Percentiles rank a stretch among this genome's conserved stretches.
These are phyloP conservation scores for Caradrina clavipalpis DNA, from an alignment of 2,888 invertebrate genomes.

Conservation along the genomic window DNA sequence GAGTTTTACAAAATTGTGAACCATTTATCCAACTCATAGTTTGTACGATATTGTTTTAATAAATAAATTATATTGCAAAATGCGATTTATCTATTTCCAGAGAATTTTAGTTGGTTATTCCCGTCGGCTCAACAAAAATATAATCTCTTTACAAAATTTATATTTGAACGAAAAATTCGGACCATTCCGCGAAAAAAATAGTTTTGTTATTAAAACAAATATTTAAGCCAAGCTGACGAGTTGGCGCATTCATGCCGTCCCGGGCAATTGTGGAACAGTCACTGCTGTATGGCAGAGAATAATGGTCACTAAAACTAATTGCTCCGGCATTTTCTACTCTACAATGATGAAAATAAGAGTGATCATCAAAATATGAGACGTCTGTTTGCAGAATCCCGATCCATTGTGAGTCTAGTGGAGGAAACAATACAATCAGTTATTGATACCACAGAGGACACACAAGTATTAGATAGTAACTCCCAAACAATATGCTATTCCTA, in stretches of 20 bases:
- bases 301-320: constrained; percentile 46
- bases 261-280: constrained; percentile 32
- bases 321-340: constrained; percentile 40
- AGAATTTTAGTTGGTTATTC: constrained; percentile 11
- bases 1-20: too few species aligned
- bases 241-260: constrained; percentile 41
- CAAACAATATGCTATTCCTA: too few species aligned
- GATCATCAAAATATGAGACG: constrained; percentile 3
- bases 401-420: constrained; percentile 28
- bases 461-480: too few species aligned
- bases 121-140: not conserved
- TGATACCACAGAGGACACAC: constrained; percentile 4
- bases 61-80: constrained; percentile 1
- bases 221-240: constrained; percentile 56
- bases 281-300: constrained; percentile 40
- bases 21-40: too few species aligned
- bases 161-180: constrained; percentile 35
- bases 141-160: constrained; percentile 13
- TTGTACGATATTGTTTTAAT: not conserved
- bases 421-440: constrained; percentile 44
- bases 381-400: constrained; percentile 15
- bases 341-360: constrained; percentile 18
- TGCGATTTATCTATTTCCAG: not conserved
- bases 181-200: constrained; percentile 21
- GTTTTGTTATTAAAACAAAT: constrained; percentile 60